Conservation (phyloP, 2,888 invertebrate genomes). For the Metallyticus violacea region DNA sequence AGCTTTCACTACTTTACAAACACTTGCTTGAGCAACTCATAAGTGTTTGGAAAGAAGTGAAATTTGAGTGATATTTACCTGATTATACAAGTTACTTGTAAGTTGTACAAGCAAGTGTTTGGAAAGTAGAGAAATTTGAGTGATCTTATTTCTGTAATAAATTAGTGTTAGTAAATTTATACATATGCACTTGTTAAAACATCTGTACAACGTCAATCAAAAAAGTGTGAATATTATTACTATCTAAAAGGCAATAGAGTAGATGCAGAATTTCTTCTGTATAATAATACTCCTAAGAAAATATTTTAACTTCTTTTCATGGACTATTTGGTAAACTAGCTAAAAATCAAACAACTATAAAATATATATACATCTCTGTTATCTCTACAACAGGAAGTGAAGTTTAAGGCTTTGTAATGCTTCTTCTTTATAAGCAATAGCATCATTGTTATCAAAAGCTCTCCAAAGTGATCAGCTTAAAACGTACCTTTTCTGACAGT, state of each 20-base stretch:
- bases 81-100: no score
- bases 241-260: not conserved
- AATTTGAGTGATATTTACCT: no score
- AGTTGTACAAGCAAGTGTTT: no score
- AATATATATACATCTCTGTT: not conserved
- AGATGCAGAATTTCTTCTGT: not conserved
- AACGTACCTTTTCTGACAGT: not conserved
- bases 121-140: no score
- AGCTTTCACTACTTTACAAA: no score
- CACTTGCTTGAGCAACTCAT: no score
- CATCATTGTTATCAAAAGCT: not conserved
- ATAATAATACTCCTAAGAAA: not conserved
- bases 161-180: not conserved
- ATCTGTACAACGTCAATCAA: not conserved
- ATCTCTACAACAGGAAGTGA: not conserved
- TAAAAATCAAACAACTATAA: not conserved
- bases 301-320: not conserved
- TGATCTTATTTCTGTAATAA: no score
- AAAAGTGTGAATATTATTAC: not conserved
- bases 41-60: no score
- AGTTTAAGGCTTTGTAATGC: not conserved
- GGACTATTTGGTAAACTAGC: not conserved
- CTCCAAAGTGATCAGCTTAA: not conserved
- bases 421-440: not conserved
- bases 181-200: not conserved